Conservation (phyloP, 2,888 invertebrate species). For the Pseudolycoriella hygida region DNA sequence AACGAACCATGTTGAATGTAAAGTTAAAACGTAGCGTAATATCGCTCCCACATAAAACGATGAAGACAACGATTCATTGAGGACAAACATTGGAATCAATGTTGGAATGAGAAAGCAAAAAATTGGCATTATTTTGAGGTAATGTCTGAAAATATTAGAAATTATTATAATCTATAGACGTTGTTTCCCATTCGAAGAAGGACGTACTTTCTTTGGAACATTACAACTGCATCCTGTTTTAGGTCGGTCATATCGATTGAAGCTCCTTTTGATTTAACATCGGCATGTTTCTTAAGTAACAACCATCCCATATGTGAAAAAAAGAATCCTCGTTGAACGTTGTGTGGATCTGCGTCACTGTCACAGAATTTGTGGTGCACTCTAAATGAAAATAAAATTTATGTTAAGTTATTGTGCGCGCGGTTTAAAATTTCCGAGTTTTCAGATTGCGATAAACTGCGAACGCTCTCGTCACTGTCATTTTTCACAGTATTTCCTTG, state of each 20-base stretch:
- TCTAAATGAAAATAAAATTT: slow-evolving; percentile 17
- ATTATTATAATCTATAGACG: background rate
- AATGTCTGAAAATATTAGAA: slow-evolving; percentile 26
- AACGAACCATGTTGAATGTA: slow-evolving; percentile 83
- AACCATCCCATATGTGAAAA: slow-evolving; percentile 94
- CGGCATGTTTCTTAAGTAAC: slow-evolving; percentile 70
- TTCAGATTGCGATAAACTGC: no score
- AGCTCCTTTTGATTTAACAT: slow-evolving; percentile 70
- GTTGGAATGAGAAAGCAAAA: slow-evolving; percentile 68
- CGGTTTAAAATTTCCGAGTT: no score
- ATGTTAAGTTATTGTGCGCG: background rate
- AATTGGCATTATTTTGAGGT: slow-evolving; percentile 55
- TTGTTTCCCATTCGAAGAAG: background rate
- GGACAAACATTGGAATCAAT: slow-evolving; percentile 52
- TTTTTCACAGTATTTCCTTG: no score
- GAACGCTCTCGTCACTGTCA: no score
- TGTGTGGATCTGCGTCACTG: slow-evolving; percentile 83
- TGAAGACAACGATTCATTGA: slow-evolving; percentile 54
- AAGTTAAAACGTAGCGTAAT: slow-evolving; percentile 54
- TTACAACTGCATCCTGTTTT: slow-evolving; percentile 63
- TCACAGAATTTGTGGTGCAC: slow-evolving; percentile 85
- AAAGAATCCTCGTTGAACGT: slow-evolving; percentile 77
- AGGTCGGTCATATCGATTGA: slow-evolving; percentile 77
- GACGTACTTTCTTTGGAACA: slow-evolving; percentile 68
- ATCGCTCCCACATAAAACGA: slow-evolving; percentile 63